Evolutionary conservation across 2,888 invertebrate genomes (phyloP), one percentile per base, ranked within the genome.

Genomic region (Rhabditoides inermis): DNA sequence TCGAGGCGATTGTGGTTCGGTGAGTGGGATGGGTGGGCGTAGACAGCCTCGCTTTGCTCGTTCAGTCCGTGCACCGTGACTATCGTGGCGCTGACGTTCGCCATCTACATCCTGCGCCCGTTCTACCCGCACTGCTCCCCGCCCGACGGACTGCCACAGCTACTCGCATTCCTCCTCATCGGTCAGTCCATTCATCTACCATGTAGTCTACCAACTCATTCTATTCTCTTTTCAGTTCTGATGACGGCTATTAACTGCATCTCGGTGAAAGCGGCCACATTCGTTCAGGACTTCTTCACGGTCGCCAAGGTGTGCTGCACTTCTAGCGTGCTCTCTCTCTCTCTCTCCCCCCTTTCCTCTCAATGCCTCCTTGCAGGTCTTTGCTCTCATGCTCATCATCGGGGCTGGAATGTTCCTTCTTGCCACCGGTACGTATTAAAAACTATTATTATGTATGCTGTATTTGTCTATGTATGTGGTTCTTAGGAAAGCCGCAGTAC

Each of bases 241-340:
- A 82, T 98, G 69, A 90, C 94, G 0, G 90, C 92, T 78, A 84
- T 98, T 71, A 98, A 98, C 81, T 95, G 94, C 80, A 90, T 88
- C 85, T 89, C 90, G 67, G 94, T 95, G 2, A 88, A 88, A 76
- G 90, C 90, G 84, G 90, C 94, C 0, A 94, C 94, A 2, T 44
- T 57, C 36, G 92, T 95, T 1, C 95, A 98, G 80, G 94, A 98
- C 78, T 84, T 90, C 76, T 95, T 95, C 82, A 95, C 94, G 3
- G 90, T 90, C 77, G 95, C 94, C 55, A 99, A 98, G 57, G 61
- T 65, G 45, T 12, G 15, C 32, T 7, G 32, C 15, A 32, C n/a
- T n/a, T n/a, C n/a, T n/a, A n/a, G n/a, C n/a, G n/a, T n/a, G n/a
- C n/a, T n/a, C n/a, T n/a, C n/a, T n/a, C n/a, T n/a, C n/a, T n/a